Conservation (phyloP, 2,888 invertebrate genomes). For the Thysanoteuthis rhombus region DNA sequence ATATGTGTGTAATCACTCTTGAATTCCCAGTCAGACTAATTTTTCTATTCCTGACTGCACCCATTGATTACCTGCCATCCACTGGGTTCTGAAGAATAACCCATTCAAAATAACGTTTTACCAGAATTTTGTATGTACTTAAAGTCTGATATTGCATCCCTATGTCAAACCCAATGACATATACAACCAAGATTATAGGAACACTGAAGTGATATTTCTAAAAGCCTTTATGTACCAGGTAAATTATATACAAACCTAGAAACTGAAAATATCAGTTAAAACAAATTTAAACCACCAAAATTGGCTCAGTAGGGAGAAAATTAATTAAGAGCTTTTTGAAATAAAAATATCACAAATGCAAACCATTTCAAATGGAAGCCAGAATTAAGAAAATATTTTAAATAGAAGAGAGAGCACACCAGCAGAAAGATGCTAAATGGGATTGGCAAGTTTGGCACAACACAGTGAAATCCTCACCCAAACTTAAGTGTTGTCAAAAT, state of each 20-base stretch:
- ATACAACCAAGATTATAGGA: not conserved
- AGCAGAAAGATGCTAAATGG: not conserved
- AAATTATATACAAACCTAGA: no score
- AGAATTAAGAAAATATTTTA: no score
- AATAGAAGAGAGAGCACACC: not conserved
- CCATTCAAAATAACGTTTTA: no score
- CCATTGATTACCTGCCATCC: not conserved
- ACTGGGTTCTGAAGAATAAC: no score
- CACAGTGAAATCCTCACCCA: not conserved
- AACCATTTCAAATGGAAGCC: not conserved
- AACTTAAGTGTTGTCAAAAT: not conserved
- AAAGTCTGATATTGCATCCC: no score
- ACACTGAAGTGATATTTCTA: not conserved
- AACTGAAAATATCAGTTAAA: no score
- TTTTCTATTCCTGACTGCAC: not conserved
- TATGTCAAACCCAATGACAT: no score
- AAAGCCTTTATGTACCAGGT: no score
- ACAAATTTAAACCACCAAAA: not conserved
- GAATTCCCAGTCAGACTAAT: not conserved
- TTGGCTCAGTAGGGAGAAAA: not conserved
- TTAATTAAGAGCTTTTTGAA: not conserved
- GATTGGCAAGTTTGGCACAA: constrained; percentile 18
- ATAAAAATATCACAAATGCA: not conserved
- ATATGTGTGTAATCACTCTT: not conserved
- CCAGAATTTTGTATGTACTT: no score